Conservation (phyloP, 2,797 vertebrate genomes). For the Cryptoprocta ferox region DNA sequence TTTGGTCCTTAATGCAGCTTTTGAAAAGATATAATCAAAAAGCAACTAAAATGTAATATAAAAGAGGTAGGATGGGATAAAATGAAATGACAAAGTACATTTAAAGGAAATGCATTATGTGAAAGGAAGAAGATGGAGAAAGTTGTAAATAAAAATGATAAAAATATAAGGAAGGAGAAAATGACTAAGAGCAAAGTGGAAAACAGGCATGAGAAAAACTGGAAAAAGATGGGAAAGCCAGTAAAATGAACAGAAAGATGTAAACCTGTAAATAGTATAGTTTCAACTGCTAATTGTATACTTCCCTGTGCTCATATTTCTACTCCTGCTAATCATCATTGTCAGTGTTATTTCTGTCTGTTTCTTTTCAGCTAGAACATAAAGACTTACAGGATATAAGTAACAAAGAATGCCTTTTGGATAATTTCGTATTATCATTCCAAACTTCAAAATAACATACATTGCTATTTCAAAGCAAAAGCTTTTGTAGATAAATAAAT, state of each 20-base stretch:
- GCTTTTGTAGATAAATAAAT: constrained; percentile 1
- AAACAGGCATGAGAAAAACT: neutral
- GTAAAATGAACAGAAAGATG: neutral
- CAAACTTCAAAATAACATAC: constrained; percentile 40
- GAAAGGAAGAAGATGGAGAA: neutral
- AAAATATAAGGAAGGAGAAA: neutral
- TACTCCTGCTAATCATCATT: neutral
- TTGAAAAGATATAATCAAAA: constrained; percentile 31
- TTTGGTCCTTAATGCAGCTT: neutral
- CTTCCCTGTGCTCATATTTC: neutral
- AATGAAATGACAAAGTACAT: neutral
- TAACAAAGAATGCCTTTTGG: neutral
- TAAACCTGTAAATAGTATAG: neutral
- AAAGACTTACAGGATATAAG: neutral
- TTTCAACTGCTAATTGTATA: constrained; percentile 10
- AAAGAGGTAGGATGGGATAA: neutral
- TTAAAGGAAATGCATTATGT: neutral
- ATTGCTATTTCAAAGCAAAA: neutral
- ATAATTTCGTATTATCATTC: neutral
- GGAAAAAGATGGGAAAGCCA: neutral
- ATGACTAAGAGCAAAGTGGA: neutral
- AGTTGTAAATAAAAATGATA: neutral
- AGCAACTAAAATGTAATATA: neutral
- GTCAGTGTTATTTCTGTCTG: neutral
- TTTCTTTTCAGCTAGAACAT: constrained; percentile 16